Base-by-base conservation (phyloP, 2,113 vertebrate species). In the Pomatorhinus ruficollis region DNA sequence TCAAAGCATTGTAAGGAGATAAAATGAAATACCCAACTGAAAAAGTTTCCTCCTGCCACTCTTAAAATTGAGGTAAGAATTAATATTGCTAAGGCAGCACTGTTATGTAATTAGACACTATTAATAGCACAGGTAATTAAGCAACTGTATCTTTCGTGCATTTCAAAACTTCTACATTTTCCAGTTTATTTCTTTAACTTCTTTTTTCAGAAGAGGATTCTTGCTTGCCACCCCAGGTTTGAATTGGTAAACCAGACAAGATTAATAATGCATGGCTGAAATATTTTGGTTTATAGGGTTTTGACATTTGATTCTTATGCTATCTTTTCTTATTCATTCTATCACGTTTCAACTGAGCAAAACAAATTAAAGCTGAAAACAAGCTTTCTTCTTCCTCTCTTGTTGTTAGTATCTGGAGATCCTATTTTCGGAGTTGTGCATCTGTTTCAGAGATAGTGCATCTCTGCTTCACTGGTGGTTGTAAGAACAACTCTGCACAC, bases 291-390 rank as follows among this genome's bases (percentile, higher is more conserved):
- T 54, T 59, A 24, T 1, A 45, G 9, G 22, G 13, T 93, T 83
- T 79, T 78, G 64, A 95, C 40, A 44, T 83, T 74, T 71, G 21
- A 52, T 88, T 81, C 53, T 77, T 92, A 14, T 1, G 3, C 20
- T 69, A 23, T 57, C 45, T 87, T 90, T 92, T 35, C 50, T 61
- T 79, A 54, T 53, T 92, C 42, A 37, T 79, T n/a, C 76, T 50
- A 23, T 71, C 25, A 21, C 5, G 14, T 83, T 95, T 84, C 78
- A 84, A 28, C 39, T 71, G 28, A 71, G 49, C 39, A 64, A 91
- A 95, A 76, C 56, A 93, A 89, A 93, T 77, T 30, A 66, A 87
- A 93, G 10, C 53, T 89, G 77, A 79, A 84, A 82, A 65, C 18
- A 72, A 65, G n/a, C 45, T 95, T 91, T 16, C 8, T 81, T 89